These are phyloP conservation scores for Megatriorchis doriae DNA, from an alignment of 2,113 vertebrate genomes.

Conservation along the genomic window DNA sequence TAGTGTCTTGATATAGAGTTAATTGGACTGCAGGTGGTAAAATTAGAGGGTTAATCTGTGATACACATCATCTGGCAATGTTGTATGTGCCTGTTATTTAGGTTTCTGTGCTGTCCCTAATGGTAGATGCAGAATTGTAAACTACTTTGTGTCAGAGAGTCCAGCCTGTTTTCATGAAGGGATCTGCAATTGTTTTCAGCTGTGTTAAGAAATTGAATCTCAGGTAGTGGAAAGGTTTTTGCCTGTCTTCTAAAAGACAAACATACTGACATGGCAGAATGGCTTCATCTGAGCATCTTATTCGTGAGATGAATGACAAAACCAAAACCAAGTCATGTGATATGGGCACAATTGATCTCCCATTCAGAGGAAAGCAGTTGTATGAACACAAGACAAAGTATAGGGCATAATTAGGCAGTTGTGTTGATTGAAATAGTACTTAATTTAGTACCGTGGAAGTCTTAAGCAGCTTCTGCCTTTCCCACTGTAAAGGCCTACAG, in stretches of 20 bases:
- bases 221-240: background rate
- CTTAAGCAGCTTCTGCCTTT: background rate
- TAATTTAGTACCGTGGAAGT: background rate
- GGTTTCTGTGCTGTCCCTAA: background rate
- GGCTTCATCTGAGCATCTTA: background rate
- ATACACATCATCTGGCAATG: background rate
- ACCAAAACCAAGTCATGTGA: background rate
- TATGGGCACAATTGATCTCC: background rate
- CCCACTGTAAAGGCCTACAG: background rate
- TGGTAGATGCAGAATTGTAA: background rate
- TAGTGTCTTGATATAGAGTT: background rate
- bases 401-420: background rate
- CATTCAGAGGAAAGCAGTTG: background rate
- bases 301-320: background rate
- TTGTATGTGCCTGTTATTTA: background rate
- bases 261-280: background rate
- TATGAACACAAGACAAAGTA: background rate
- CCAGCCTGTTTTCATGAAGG: background rate
- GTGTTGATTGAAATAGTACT: background rate
- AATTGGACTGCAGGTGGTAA: background rate
- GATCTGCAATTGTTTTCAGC: background rate
- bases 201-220: background rate
- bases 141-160: background rate
- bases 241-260: background rate
- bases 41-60: background rate